A percentile compares a stretch with the other conserved stretches of the same genome.
Evolutionary conservation across 2,797 vertebrate species (phyloP).

Genomic region (Pangasius krempfi): DNA sequence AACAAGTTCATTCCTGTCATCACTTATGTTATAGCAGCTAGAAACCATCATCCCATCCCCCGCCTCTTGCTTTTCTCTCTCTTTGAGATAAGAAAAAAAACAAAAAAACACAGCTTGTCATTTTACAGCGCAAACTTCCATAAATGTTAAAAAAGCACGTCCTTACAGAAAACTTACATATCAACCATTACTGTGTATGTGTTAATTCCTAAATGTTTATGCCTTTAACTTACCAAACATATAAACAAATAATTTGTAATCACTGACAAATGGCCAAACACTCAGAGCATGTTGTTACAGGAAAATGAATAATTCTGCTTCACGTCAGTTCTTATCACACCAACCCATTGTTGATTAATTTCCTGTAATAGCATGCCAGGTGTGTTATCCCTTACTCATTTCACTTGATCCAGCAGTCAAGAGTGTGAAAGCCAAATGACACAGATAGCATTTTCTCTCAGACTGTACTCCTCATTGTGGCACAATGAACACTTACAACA

Average conservation of each 20-base stretch:
- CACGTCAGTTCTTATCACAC: neutral
- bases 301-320: neutral
- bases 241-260: neutral
- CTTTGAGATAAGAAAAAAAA: neutral
- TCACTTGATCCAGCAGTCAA: neutral
- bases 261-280: neutral
- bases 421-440: neutral
- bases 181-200: neutral
- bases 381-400: neutral
- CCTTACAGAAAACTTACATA: neutral
- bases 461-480: neutral
- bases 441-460: neutral
- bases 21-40: neutral
- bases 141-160: neutral
- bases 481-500: constrained; percentile 44
- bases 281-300: neutral
- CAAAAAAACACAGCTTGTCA: neutral
- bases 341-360: neutral
- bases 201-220: neutral
- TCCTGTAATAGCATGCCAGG: neutral
- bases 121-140: neutral
- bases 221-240: neutral
- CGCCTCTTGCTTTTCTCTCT: neutral
- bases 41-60: neutral
- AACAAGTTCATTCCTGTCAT: neutral